phyloP scores from a whole-genome alignment of 2,113 vertebrate genomes.

The Ochotona princeps region DNA sequence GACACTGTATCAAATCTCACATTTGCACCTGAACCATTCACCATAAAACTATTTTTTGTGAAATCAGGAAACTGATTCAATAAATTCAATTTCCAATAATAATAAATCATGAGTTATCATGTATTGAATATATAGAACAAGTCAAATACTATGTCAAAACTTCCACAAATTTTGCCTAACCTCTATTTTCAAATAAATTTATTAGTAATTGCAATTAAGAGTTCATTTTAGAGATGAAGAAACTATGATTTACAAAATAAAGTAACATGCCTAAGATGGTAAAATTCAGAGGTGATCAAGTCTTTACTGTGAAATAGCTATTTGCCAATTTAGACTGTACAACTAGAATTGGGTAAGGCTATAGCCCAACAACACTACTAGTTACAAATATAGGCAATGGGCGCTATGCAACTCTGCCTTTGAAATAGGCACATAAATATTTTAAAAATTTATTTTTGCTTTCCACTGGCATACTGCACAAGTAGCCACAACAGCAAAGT shows the following conservation, averaged over 20 bases:
- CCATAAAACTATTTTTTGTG: not conserved
- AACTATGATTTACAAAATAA: constrained; percentile 28
- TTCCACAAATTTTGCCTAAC: not conserved
- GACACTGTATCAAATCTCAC: not conserved
- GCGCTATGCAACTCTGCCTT: too few relatives aligned
- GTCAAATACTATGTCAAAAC: not conserved
- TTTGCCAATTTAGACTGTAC: not conserved
- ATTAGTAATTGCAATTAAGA: not conserved
- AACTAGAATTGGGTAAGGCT: not conserved
- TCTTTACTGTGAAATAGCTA: not conserved
- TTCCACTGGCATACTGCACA: too few relatives aligned
- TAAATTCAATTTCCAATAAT: not conserved
- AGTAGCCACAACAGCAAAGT: too few relatives aligned
- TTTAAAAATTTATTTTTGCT: too few relatives aligned
- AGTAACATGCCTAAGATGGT: not conserved
- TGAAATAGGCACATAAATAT: too few relatives aligned
- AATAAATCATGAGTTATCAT: not conserved
- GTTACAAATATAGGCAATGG: not conserved
- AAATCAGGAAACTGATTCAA: not conserved
- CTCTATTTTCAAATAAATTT: not conserved
- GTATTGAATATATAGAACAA: not conserved
- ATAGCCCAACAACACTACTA: not conserved
- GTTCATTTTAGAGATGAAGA: not conserved
- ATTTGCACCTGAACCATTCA: not conserved
- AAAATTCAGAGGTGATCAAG: not conserved